Conservation (phyloP, 1,140 invertebrate genomes). For the Ceratina australensis region DNA sequence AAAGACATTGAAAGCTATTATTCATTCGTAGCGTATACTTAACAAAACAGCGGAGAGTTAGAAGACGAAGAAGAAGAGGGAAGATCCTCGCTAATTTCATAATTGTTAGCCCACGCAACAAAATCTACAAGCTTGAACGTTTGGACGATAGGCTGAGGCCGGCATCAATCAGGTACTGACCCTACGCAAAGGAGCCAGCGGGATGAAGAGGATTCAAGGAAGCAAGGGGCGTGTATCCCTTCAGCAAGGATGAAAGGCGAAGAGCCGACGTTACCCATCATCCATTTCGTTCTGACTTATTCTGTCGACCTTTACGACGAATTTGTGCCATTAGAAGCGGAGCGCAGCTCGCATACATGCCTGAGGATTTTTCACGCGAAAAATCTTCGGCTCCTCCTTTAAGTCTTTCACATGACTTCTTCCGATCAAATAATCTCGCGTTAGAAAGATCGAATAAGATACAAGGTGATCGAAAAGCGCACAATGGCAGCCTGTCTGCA, state of each 20-base stretch:
- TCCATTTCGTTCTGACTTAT: conserved; percentile 29
- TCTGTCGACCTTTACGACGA: conserved; percentile 25
- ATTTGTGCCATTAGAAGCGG: conserved; percentile 28
- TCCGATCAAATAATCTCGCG: neutral
- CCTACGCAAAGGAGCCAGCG: conserved; percentile 30
- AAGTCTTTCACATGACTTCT: neutral
- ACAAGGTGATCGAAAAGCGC: conserved; percentile 3
- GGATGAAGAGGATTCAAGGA: conserved; percentile 39
- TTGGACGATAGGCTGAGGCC: neutral
- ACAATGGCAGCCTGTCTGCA: conserved; percentile 15
- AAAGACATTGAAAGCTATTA: too few relatives aligned
- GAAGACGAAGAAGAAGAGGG: neutral
- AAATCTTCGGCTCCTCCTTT: neutral
- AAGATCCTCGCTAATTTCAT: conserved; percentile 28
- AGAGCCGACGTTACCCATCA: neutral
- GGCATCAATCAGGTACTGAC: conserved; percentile 40
- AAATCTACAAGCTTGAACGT: conserved; percentile 7
- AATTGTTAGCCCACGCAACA: conserved; percentile 21
- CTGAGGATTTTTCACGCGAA: conserved; percentile 24
- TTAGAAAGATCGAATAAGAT: neutral
- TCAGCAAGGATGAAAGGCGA: conserved; percentile 54
- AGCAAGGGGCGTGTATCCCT: conserved; percentile 47
- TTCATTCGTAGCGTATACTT: too few relatives aligned
- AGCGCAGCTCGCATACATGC: too few relatives aligned
- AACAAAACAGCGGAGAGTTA: too few relatives aligned